Conservation (phyloP, 2,113 vertebrate genomes). For the Tyto alba region DNA sequence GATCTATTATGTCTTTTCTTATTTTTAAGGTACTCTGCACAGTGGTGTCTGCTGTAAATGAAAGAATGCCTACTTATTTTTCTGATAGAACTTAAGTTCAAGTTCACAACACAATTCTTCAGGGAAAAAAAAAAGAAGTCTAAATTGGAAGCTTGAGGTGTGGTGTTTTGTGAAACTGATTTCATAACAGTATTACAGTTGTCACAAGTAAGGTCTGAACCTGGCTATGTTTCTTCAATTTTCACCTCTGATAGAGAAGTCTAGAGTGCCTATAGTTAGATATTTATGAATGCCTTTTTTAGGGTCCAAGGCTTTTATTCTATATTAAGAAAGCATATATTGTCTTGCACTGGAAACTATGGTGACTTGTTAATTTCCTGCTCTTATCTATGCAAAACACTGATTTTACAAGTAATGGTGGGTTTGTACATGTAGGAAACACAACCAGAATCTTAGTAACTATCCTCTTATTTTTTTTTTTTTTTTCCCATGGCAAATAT, state of each 20-base stretch:
- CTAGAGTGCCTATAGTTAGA: not conserved
- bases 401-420: not conserved
- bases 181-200: not conserved
- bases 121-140: not conserved
- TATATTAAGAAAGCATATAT: not conserved
- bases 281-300: not conserved
- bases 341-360: not conserved
- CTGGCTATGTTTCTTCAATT: not conserved
- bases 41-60: not conserved
- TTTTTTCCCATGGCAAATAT: accelerated
- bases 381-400: not conserved
- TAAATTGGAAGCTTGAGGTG: not conserved
- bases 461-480: not conserved
- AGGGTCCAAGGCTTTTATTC: not conserved
- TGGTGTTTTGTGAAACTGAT: not conserved
- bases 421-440: not conserved
- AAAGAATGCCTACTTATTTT: not conserved
- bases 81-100: not conserved
- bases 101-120: not conserved
- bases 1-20: not conserved
- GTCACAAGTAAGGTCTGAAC: not conserved
- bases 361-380: not conserved
- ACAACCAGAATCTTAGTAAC: not conserved
- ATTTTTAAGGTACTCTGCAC: not conserved
- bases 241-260: not conserved